Evolutionary conservation across 2,113 vertebrate genomes (phyloP), one percentile per base, ranked within the genome.

Genomic region (Raphicerus campestris): DNA sequence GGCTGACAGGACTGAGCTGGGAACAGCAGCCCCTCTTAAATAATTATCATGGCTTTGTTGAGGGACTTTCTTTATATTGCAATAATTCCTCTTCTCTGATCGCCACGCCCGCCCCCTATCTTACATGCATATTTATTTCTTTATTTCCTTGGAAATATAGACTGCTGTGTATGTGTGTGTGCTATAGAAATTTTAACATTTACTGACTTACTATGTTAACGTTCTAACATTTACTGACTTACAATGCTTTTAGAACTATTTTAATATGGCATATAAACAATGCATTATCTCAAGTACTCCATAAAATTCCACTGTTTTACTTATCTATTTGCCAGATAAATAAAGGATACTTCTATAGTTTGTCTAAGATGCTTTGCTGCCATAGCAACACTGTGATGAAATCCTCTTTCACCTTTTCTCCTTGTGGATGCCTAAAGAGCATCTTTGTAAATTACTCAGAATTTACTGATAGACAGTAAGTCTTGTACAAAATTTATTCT

Each of bases 91-190:
- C 83, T 75, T 49, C 22, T 49, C 51, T 26, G 10, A 26, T 5
- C 10, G 26, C 22, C 20, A 20, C 6, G 15, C 28, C 26, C 16
- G 0, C 26, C 11, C 39, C 11, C 39, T 10, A 14, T 15, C 35
- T 55, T 20, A 30, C 9, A 28, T 14, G 39, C 53, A 28, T 35
- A 20, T 28, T 28, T 73, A 4, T 6, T 47, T 19, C 9, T 32
- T 1, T 28, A 19, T 53, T 39, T 53, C 28, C 61, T 47, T 47
- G 30, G 39, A 28, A 22, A 16, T 39, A 28, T 14, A 5, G 1
- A 20, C 8, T 20, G 58, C 1, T 9, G 15, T 35, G 20, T 55
- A 15, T 51, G 20, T 83, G 80, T 47, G 80, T 56, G 15, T 89
- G 20, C 60, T 22, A 22, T 47, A 70, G 22, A 73, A 70, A 39